Conservation (phyloP, 2,797 vertebrate species). For the Onychomys torridus region DNA sequence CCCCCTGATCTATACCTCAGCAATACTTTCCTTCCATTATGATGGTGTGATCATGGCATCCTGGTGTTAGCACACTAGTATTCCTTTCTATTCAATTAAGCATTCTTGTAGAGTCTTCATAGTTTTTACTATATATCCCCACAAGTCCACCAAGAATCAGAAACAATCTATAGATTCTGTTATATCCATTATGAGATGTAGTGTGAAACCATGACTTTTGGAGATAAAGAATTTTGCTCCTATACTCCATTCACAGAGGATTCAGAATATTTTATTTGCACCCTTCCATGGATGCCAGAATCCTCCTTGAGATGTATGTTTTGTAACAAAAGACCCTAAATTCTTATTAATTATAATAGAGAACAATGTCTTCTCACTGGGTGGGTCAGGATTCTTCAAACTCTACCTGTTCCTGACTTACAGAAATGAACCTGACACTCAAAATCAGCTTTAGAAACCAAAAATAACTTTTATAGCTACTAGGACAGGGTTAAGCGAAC, state of each 20-base stretch:
- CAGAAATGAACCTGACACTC: not conserved
- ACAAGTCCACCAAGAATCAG: not conserved
- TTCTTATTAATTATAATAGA: not conserved
- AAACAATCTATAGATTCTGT: not conserved
- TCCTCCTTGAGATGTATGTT: not conserved
- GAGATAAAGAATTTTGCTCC: not conserved
- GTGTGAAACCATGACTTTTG: not conserved
- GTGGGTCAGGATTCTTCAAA: not conserved
- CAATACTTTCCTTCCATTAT: not conserved
- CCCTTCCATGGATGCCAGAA: not conserved
- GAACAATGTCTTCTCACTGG: not conserved
- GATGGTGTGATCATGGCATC: not conserved
- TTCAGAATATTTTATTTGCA: not conserved
- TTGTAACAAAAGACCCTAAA: not conserved
- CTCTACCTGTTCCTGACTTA: not conserved
- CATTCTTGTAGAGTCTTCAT: not conserved
- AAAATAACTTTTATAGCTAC: not conserved
- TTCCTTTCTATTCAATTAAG: not conserved
- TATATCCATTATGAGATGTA: not conserved
- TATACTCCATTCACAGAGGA: not conserved
- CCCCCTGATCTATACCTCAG: not conserved
- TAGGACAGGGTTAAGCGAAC: conserved; percentile 55
- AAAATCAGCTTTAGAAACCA: not conserved
- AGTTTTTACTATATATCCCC: not conserved
- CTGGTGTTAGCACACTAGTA: not conserved